Conservation (phyloP, 2,888 invertebrate species). For the Pandemis cinnamomeana region DNA sequence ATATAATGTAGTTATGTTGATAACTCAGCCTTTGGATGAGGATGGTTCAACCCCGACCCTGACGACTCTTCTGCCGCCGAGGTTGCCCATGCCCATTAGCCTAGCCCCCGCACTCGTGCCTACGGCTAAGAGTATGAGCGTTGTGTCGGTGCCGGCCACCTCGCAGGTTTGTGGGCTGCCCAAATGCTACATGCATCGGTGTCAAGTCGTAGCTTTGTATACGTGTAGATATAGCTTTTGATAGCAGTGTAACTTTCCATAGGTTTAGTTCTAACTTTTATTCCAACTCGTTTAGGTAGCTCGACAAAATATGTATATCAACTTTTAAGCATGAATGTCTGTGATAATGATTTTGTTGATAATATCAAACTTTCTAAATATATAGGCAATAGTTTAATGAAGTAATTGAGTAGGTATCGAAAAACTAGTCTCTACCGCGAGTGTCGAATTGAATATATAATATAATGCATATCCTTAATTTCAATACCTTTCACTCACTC, state of each 20-base stretch:
- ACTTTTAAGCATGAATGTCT: not conserved
- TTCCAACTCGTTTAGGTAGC: not conserved
- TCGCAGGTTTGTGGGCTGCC: constrained; percentile 60
- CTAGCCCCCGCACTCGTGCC: constrained; percentile 53
- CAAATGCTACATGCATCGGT: constrained; percentile 29
- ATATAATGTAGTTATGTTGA: constrained; percentile 29
- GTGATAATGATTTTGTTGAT: not conserved
- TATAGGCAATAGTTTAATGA: not conserved
- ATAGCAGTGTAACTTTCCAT: constrained; percentile 15
- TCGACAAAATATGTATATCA: not conserved
- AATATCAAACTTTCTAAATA: not conserved
- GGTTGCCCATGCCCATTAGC: constrained; percentile 59
- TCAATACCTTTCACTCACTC: no score
- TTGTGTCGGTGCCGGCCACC: constrained; percentile 54
- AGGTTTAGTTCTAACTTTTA: not conserved
- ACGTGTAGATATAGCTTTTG: constrained; percentile 10
- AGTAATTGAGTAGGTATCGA: not conserved
- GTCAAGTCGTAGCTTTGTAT: constrained; percentile 32
- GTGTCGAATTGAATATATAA: no score
- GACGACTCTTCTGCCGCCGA: constrained; percentile 68
- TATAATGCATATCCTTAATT: no score
- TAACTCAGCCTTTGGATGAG: constrained; percentile 57
- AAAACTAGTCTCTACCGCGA: not conserved
- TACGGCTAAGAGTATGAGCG: constrained; percentile 56
- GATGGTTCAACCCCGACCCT: constrained; percentile 61